A percentile compares a stretch with the other conserved stretches of the same genome.
Evolutionary conservation across 2,888 invertebrate genomes (phyloP).

Genomic region (Phortica okadai): DNA sequence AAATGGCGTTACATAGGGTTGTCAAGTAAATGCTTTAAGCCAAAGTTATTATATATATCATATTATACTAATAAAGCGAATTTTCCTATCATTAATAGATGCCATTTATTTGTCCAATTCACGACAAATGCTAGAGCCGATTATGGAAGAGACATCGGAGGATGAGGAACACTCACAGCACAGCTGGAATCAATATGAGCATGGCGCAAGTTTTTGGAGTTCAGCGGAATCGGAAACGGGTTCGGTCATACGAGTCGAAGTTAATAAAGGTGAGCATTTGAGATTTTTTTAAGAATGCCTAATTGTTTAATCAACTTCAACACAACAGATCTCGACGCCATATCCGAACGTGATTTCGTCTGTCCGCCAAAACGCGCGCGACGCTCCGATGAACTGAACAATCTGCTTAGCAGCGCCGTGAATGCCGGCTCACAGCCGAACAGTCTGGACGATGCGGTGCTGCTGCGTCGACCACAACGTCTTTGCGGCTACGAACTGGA

Average conservation of each 20-base stretch:
- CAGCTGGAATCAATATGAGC: conserved; percentile 73
- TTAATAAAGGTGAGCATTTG: conserved; percentile 71
- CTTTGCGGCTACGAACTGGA: conserved; percentile 53
- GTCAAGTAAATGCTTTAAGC: conserved; percentile 41
- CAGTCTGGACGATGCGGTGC: conserved; percentile 61
- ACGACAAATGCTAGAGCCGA: conserved; percentile 84
- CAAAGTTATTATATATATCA: not conserved
- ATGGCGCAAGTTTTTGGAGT: conserved; percentile 73
- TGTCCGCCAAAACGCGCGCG: conserved; percentile 86
- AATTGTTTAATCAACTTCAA: not conserved
- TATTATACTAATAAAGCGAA: not conserved
- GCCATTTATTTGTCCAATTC: conserved; percentile 74
- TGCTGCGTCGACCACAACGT: conserved; percentile 55
- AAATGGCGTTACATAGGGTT: conserved; percentile 46
- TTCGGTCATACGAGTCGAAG: conserved; percentile 85
- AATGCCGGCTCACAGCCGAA: conserved; percentile 37
- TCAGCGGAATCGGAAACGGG: conserved; percentile 88
- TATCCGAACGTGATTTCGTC: conserved; percentile 84
- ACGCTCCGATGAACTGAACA: conserved; percentile 77
- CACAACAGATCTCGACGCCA: conserved; percentile 73
- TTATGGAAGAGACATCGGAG: conserved; percentile 92
- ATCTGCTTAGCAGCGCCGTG: conserved; percentile 44
- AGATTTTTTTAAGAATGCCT: not conserved
- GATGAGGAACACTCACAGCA: conserved; percentile 78
- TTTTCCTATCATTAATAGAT: conserved; percentile 58